Evolutionary conservation across 2,888 invertebrate species (phyloP).

Genomic region (Zaprionus obscuricornis): DNA sequence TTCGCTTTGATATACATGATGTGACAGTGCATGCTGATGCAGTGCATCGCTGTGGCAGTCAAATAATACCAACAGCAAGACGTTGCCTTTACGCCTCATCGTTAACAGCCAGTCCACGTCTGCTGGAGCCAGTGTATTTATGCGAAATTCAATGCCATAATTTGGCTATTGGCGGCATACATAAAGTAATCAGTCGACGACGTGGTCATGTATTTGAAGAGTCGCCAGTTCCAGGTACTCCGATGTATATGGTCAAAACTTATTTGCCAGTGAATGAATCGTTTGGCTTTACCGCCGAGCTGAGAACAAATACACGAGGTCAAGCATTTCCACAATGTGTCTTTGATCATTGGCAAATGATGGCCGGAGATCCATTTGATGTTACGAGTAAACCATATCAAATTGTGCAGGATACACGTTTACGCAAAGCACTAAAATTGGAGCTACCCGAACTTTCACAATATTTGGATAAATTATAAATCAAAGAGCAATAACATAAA

Average conservation of each 20-base stretch:
- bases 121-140: constrained; percentile 99
- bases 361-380: constrained; percentile 98
- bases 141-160: constrained; percentile 99
- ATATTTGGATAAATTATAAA: constrained; percentile 99
- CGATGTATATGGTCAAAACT: constrained; percentile 99
- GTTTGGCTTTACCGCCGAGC: constrained; percentile 99
- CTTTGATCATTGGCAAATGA: constrained; percentile 99
- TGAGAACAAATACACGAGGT: constrained; percentile 98
- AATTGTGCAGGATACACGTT: constrained; percentile 96
- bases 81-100: constrained; percentile 98
- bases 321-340: constrained; percentile 99
- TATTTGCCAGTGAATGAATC: constrained; percentile 99
- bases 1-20: constrained; percentile 99
- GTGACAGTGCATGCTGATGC: constrained; percentile 99
- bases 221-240: constrained; percentile 96
- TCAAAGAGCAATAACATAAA: too few relatives aligned
- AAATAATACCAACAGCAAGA: constrained; percentile 99
- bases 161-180: constrained; percentile 98
- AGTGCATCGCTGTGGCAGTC: constrained; percentile 99
- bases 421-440: constrained; percentile 99
- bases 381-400: constrained; percentile 88
- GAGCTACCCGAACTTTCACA: constrained; percentile 96
- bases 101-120: constrained; percentile 95
- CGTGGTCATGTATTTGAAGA: constrained; percentile 99
- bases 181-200: constrained; percentile 97